Conservation (phyloP, 2,113 vertebrate species). For the Lycaon pictus region DNA sequence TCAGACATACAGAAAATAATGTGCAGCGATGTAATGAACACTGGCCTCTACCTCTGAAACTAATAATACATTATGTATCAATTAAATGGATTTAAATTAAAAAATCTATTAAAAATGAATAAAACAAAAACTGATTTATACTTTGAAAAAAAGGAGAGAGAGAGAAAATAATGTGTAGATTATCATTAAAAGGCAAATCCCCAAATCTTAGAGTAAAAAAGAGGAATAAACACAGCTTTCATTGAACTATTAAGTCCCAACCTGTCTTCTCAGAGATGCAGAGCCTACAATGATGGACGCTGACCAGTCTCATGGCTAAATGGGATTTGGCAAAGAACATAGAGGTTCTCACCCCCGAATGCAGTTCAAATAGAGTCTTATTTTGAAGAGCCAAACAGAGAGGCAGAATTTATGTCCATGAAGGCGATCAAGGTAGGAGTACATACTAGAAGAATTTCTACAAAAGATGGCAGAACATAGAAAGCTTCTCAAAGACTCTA, state of each 20-base stretch:
- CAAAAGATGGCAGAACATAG: not conserved
- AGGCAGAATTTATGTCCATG: not conserved
- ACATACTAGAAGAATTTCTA: not conserved
- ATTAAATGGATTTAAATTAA: too few relatives aligned
- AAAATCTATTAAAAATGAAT: too few relatives aligned
- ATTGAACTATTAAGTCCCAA: not conserved
- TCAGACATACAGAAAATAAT: not conserved
- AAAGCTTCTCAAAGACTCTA: not conserved
- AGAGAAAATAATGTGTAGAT: not conserved
- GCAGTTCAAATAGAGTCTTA: not conserved
- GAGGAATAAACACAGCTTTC: slow-evolving; percentile 1
- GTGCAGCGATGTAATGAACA: too few relatives aligned
- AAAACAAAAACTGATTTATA: too few relatives aligned
- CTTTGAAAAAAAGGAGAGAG: too few relatives aligned
- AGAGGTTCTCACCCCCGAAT: not conserved
- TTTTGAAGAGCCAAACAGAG: not conserved
- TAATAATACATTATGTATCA: too few relatives aligned
- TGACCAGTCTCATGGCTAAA: not conserved
- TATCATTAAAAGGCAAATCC: not conserved
- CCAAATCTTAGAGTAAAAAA: not conserved
- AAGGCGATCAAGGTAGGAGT: not conserved
- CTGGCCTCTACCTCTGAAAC: too few relatives aligned
- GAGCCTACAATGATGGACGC: not conserved
- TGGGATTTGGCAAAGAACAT: not conserved
- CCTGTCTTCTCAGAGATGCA: not conserved